Conservation (phyloP, 1,140 invertebrate species). For the Lerema accius region DNA sequence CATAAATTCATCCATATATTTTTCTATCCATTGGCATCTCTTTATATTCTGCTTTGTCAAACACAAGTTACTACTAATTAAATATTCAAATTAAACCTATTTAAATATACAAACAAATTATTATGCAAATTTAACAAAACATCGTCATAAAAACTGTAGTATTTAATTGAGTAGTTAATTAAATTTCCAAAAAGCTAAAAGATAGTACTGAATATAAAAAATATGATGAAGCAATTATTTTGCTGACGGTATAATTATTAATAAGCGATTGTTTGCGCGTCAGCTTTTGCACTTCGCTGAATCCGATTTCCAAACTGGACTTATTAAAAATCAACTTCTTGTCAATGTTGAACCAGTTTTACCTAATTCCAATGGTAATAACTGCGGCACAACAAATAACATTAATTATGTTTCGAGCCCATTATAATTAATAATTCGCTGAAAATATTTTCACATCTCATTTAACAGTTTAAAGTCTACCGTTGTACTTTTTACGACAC, state of each 20-base stretch:
- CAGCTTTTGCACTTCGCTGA: slow-evolving; percentile 76
- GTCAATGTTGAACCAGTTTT: slow-evolving; percentile 53
- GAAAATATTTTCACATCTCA: slow-evolving; percentile 48
- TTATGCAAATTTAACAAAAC: too few species aligned
- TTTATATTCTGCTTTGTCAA: too few species aligned
- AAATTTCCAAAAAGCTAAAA: too few species aligned
- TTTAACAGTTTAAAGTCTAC: slow-evolving; percentile 30
- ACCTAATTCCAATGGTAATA: slow-evolving; percentile 74
- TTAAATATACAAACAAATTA: too few species aligned
- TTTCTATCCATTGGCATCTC: too few species aligned
- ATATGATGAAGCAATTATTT: too few species aligned
- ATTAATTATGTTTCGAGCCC: slow-evolving; percentile 61
- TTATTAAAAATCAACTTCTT: slow-evolving; percentile 56
- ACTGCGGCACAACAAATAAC: slow-evolving; percentile 57
- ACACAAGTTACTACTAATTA: too few species aligned
- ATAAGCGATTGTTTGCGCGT: slow-evolving; percentile 73
- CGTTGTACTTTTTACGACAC: slow-evolving; percentile 17
- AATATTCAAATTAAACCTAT: too few species aligned
- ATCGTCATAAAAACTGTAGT: too few species aligned
- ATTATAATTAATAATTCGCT: slow-evolving; percentile 62
- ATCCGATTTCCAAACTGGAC: slow-evolving; percentile 64
- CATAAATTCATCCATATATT: too few species aligned
- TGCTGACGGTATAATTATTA: slow-evolving; percentile 60
- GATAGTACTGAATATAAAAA: too few species aligned
- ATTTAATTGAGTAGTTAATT: too few species aligned